These are phyloP conservation scores for Sebastes trivittatus DNA, from an alignment of 2,797 vertebrate species.

Conservation along the genomic window DNA sequence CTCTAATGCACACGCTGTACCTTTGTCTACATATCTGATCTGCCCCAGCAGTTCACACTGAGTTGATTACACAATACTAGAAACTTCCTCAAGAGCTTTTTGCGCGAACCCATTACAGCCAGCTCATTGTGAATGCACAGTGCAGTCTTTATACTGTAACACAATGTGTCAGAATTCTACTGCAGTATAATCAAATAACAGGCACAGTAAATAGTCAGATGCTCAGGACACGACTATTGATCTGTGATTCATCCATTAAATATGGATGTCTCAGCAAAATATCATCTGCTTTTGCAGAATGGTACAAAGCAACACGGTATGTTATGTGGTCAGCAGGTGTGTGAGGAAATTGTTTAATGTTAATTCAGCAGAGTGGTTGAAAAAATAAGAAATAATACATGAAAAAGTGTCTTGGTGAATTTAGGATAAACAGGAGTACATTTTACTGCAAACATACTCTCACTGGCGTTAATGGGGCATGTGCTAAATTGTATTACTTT, in stretches of 20 bases:
- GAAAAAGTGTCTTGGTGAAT: not conserved
- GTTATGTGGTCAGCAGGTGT: slow-evolving; percentile 35
- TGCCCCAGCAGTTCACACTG: slow-evolving; percentile 8
- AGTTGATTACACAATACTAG: slow-evolving; percentile 40
- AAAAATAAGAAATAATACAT: not conserved
- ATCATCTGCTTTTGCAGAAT: slow-evolving; percentile 29
- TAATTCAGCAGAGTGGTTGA: not conserved
- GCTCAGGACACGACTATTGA: slow-evolving; percentile 59
- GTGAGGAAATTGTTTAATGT: not conserved
- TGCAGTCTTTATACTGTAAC: slow-evolving; percentile 3
- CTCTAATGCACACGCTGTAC: not conserved
- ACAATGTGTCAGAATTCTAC: slow-evolving; percentile 34
- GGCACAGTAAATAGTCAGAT: slow-evolving; percentile 45
- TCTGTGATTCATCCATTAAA: slow-evolving; percentile 63
- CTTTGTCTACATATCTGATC: slow-evolving; percentile 7
- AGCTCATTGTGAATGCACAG: slow-evolving; percentile 28
- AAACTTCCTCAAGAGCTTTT: slow-evolving; percentile 25
- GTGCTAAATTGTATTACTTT: not conserved
- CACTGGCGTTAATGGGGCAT: not conserved
- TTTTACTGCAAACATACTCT: not conserved
- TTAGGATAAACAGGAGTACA: not conserved
- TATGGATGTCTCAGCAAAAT: slow-evolving; percentile 60
- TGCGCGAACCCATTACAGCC: slow-evolving; percentile 7
- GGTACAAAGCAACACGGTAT: slow-evolving; percentile 5
- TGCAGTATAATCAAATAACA: slow-evolving; percentile 61